Base-by-base conservation (phyloP, 2,888 invertebrate genomes). In the Spisula subtruncata region DNA sequence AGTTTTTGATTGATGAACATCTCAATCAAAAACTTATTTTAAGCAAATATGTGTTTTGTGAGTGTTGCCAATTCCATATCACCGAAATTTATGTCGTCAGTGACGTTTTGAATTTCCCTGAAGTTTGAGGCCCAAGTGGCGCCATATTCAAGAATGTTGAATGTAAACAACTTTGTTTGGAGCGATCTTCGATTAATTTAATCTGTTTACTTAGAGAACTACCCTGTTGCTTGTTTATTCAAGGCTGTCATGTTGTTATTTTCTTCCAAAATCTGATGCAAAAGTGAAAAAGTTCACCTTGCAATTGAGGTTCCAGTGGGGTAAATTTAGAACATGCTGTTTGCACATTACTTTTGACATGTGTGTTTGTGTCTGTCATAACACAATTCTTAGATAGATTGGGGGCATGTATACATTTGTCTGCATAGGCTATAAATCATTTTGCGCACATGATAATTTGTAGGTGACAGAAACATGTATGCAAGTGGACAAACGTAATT, bases 51-150 rank as follows among this genome's bases (percentile, higher is more conserved):
- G 71, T 25, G 60, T 46, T 83, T 83, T 41, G 41, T 25, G 18
- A n/a, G 14, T 12, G 83, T 46, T 83, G 83, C 75, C 75, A 71
- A 12, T 75, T 54, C n/a, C 32, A 60, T 29, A 71, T n/a, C 51
- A 35, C 75, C 51, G 46, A 79, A 46, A 56, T 66, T 66, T n/a
- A 32, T 66, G 60, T 66, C 48, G 35, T 60, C 79, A 20, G 35
- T 85, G 92, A 93, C 88, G 93, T 95, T 95, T 85, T 93, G 94
- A 95, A 95, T 95, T 95, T 95, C 95, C 95, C 95, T 94, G 95
- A 94, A 94, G 83, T 94, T 94, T 92, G 92, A 86, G 88, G 90
- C 90, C 85, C 86, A 88, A 94, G 94, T 95, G 95, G 95, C 95
- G 95, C 93, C 94, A 92, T 92, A 94, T 95, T 95, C 94, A 91